phyloP scores from a whole-genome alignment of 2,113 vertebrate genomes.

The Notechis scutatus region DNA sequence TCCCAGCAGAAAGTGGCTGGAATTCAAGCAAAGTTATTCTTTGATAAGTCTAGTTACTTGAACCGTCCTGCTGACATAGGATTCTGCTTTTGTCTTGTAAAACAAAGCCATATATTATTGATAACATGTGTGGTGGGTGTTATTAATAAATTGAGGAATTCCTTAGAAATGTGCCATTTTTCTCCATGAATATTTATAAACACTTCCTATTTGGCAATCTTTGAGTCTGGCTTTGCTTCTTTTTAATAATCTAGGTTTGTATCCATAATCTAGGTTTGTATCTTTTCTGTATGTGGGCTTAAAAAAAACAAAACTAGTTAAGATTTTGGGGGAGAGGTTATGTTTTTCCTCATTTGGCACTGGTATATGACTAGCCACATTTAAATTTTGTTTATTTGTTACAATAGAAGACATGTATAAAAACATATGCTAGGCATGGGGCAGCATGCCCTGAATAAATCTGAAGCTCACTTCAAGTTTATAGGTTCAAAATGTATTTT shows the following conservation, averaged over 20 bases:
- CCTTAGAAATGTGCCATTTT: slow-evolving; percentile 66
- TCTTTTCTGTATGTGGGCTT: slow-evolving; percentile 43
- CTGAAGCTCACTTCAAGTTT: slow-evolving; percentile 60
- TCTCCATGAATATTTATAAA: slow-evolving; percentile 75
- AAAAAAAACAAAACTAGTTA: slow-evolving; percentile 73
- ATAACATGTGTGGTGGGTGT: slow-evolving; percentile 68
- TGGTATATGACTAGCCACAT: slow-evolving; percentile 67
- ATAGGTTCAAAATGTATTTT: slow-evolving; percentile 64
- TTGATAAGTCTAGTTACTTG: slow-evolving; percentile 56
- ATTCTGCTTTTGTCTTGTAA: slow-evolving; percentile 69
- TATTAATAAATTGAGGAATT: slow-evolving; percentile 61
- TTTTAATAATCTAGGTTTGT: slow-evolving; percentile 70
- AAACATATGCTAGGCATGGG: slow-evolving; percentile 64
- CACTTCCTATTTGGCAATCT: slow-evolving; percentile 60
- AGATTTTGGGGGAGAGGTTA: slow-evolving; percentile 65
- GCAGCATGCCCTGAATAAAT: slow-evolving; percentile 61
- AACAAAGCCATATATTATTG: slow-evolving; percentile 74
- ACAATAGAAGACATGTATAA: slow-evolving; percentile 77
- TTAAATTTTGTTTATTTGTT: slow-evolving; percentile 66
- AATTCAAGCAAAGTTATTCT: slow-evolving; percentile 56
- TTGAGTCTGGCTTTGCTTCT: slow-evolving; percentile 49
- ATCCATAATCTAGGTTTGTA: slow-evolving; percentile 60
- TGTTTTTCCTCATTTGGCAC: slow-evolving; percentile 73
- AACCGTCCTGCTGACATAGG: slow-evolving; percentile 64
- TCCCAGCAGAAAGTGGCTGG: slow-evolving; percentile 28